Evolutionary conservation across 2,888 invertebrate species (phyloP).

Genomic region (Ochropacha duplaris): DNA sequence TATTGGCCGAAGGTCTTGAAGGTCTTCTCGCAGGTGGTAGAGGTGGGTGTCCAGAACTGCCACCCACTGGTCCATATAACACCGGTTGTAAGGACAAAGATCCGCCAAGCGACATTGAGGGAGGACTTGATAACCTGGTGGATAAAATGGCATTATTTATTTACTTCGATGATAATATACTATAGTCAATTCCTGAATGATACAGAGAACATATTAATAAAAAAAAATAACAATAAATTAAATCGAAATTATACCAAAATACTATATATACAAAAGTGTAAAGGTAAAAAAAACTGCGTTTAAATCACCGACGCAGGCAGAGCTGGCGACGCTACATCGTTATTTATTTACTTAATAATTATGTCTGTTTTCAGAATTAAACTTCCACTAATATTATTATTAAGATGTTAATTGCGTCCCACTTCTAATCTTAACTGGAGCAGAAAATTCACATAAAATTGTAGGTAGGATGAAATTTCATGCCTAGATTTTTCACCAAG

Average conservation of each 20-base stretch:
- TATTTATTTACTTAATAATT: too few relatives aligned
- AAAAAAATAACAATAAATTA: too few relatives aligned
- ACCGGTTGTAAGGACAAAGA: conserved; percentile 79
- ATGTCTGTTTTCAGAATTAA: too few relatives aligned
- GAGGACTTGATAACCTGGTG: conserved; percentile 73
- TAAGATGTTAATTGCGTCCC: neutral
- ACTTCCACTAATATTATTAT: neutral
- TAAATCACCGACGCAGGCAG: too few relatives aligned
- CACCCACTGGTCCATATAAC: conserved; percentile 68
- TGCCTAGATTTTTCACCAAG: neutral
- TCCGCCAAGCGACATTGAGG: conserved; percentile 78
- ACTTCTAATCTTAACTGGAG: neutral
- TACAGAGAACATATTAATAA: neutral
- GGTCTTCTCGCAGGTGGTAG: conserved; percentile 83
- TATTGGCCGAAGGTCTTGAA: conserved; percentile 82
- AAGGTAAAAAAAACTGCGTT: too few relatives aligned
- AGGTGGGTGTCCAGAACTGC: conserved; percentile 60
- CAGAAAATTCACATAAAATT: neutral
- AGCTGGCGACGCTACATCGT: too few relatives aligned
- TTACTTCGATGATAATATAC: too few relatives aligned
- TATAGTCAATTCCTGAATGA: too few relatives aligned
- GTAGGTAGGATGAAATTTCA: neutral
- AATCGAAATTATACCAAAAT: too few relatives aligned
- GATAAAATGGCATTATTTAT: too few relatives aligned
- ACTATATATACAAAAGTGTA: too few relatives aligned